Evolutionary conservation across 2,113 vertebrate species (phyloP).

Genomic region (Callorhinus ursinus): DNA sequence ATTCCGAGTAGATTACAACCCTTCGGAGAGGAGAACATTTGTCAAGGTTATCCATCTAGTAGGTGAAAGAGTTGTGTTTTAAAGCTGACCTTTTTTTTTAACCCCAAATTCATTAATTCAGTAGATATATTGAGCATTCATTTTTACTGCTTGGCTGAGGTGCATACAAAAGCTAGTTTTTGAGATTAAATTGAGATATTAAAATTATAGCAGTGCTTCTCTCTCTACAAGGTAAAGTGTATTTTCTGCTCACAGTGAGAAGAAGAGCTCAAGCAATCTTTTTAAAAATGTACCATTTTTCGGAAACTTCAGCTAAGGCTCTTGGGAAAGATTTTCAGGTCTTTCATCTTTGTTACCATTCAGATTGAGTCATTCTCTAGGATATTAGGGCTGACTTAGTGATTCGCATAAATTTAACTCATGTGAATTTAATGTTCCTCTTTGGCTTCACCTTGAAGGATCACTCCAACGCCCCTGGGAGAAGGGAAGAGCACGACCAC

Average conservation of each 20-base stretch:
- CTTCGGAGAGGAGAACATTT: background rate
- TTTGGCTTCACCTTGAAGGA: conserved; percentile 86
- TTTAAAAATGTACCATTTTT: background rate
- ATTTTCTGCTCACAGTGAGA: background rate
- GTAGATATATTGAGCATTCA: background rate
- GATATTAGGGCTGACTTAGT: background rate
- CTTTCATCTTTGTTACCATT: background rate
- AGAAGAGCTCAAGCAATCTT: background rate
- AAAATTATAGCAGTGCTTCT: background rate
- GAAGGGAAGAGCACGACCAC: conserved; percentile 99
- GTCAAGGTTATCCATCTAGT: background rate
- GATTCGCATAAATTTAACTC: background rate
- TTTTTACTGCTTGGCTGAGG: conserved; percentile 17
- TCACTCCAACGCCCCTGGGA: conserved; percentile 97
- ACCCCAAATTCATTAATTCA: background rate
- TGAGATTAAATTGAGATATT: conserved; percentile 34
- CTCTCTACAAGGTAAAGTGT: background rate
- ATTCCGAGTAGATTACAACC: background rate
- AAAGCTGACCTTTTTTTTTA: background rate
- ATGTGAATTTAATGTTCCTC: background rate
- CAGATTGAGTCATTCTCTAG: conserved; percentile 3
- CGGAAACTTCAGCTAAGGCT: background rate
- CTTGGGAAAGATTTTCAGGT: conserved; percentile 10
- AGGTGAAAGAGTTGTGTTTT: background rate
- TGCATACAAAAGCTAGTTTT: background rate